Evolutionary conservation across 2,113 vertebrate genomes (phyloP).

Genomic region (Columbina picui): DNA sequence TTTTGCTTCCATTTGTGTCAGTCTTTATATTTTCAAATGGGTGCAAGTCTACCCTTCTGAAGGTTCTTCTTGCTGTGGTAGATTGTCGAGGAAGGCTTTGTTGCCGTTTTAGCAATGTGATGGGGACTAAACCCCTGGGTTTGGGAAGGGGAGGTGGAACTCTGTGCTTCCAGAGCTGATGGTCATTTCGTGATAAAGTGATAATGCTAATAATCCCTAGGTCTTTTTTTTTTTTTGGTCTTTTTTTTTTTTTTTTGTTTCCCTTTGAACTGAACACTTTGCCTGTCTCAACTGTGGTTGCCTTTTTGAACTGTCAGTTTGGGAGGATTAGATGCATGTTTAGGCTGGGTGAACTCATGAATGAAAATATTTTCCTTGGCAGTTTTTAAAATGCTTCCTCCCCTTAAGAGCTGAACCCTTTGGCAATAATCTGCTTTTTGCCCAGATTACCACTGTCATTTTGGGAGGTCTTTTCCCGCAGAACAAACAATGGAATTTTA

Average conservation of each 20-base stretch:
- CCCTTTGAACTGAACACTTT: constrained; percentile 76
- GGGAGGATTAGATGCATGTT: constrained; percentile 83
- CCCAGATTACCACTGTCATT: constrained; percentile 72
- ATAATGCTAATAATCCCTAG: constrained; percentile 69
- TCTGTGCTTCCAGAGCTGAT: constrained; percentile 38
- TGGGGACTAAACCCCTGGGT: not conserved
- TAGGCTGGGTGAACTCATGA: constrained; percentile 86
- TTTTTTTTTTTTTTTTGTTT: not conserved
- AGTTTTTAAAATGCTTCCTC: constrained; percentile 72
- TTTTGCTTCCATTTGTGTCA: not conserved
- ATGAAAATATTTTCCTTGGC: constrained; percentile 86
- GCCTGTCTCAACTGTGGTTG: constrained; percentile 69
- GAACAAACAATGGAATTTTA: constrained; percentile 74
- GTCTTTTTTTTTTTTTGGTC: constrained; percentile 37
- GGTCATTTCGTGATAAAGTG: constrained; percentile 74
- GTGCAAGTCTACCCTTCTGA: not conserved
- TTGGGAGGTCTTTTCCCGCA: constrained; percentile 62
- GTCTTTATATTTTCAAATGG: not conserved
- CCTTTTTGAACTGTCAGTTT: constrained; percentile 83
- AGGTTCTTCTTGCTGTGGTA: fast-evolving
- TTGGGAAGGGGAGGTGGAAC: constrained; percentile 48
- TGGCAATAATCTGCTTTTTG: constrained; percentile 64
- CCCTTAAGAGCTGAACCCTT: constrained; percentile 58
- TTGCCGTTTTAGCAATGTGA: not conserved
- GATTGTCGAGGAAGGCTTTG: not conserved